Evolutionary conservation across 1,140 invertebrate species (phyloP).

Genomic region (Aphaenogaster rudis): DNA sequence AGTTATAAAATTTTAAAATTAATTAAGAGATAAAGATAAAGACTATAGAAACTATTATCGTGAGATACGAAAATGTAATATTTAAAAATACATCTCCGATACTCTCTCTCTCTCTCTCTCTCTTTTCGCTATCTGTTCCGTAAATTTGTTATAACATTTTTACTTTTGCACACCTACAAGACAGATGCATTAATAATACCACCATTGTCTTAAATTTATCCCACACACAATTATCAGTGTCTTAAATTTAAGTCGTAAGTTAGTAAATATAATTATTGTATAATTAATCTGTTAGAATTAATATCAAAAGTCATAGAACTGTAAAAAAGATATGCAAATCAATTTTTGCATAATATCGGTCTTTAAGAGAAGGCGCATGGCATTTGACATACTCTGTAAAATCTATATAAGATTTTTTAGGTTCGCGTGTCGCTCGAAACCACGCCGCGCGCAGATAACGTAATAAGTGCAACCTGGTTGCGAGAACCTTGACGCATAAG

Average conservation of each 20-base stretch:
- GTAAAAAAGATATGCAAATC: not conserved
- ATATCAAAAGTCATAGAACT: not conserved
- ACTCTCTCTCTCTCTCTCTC: too few species aligned
- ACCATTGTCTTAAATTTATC: not conserved
- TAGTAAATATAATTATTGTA: not conserved
- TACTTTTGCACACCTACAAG: not conserved
- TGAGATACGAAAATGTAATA: not conserved
- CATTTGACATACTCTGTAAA: slow-evolving; percentile 7
- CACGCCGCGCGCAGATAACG: not conserved
- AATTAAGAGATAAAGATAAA: not conserved
- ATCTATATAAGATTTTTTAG: slow-evolving; percentile 1
- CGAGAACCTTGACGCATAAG: slow-evolving; percentile 66
- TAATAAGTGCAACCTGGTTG: slow-evolving; percentile 43
- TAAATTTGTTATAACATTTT: not conserved
- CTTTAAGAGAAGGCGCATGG: not conserved
- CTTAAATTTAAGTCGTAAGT: not conserved
- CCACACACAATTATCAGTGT: not conserved
- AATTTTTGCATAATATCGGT: not conserved
- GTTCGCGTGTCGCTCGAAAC: slow-evolving; percentile 58
- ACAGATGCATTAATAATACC: not conserved
- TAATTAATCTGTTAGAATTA: not conserved
- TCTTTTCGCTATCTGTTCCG: not conserved
- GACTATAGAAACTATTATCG: not conserved
- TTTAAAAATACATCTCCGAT: not conserved
- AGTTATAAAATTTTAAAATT: slow-evolving; percentile 9